Evolutionary conservation across 2,113 vertebrate genomes (phyloP).

Genomic region (Noctilio leporinus): DNA sequence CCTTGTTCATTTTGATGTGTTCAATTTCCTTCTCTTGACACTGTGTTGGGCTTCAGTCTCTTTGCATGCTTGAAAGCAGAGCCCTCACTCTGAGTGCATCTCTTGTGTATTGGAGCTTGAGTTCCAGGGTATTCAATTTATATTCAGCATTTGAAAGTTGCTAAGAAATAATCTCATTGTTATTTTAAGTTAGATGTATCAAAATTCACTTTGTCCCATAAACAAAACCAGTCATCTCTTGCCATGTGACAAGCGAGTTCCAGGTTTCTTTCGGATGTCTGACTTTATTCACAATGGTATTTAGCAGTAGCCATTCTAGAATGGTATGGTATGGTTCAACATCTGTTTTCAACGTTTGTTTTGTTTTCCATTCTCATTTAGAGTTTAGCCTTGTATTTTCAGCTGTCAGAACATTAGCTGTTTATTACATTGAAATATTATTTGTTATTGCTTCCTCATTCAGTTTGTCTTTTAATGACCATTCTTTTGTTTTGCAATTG

Average conservation of each 20-base stretch:
- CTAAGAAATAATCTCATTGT: conserved; percentile 83
- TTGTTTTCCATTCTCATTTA: conserved; percentile 45
- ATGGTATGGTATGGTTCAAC: conserved; percentile 60
- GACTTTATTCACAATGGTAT: conserved; percentile 84
- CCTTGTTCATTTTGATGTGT: conserved; percentile 80
- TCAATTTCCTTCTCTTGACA: conserved; percentile 83
- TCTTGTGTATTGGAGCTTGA: too few species aligned
- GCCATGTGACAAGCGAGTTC: conserved; percentile 86
- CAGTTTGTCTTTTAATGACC: conserved; percentile 78
- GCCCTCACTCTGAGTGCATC: too few species aligned
- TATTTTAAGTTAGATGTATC: conserved; percentile 82
- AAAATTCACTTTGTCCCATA: conserved; percentile 83
- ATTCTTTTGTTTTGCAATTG: too few species aligned
- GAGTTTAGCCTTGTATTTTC: conserved; percentile 79
- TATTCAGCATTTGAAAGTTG: conserved; percentile 86
- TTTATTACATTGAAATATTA: conserved; percentile 83
- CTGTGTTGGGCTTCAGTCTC: conserved; percentile 82
- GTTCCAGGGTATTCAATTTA: conserved; percentile 74
- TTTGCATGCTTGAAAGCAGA: conserved; percentile 65
- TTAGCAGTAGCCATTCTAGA: conserved; percentile 78
- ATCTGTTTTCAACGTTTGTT: too few species aligned
- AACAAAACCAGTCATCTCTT: conserved; percentile 85
- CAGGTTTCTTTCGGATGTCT: conserved; percentile 76
- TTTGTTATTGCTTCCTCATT: conserved; percentile 87
- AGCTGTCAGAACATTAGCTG: conserved; percentile 82